These are phyloP conservation scores for Pterophyllum scalare DNA, from an alignment of 2,113 vertebrate genomes.

Conservation along the genomic window DNA sequence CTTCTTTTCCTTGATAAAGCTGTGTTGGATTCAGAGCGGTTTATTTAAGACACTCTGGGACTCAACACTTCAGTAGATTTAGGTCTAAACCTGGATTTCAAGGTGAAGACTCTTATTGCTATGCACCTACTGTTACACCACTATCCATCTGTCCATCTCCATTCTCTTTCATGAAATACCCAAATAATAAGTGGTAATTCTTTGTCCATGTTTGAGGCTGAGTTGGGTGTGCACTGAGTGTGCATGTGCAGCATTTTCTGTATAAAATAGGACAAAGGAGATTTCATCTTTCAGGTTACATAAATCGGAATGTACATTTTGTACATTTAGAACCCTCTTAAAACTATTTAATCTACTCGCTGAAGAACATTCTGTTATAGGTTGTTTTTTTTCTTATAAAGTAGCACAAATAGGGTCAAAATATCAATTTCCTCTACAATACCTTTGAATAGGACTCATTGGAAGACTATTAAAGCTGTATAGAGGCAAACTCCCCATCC, in stretches of 20 bases:
- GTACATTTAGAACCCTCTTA: not conserved
- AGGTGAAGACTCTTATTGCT: constrained; percentile 60
- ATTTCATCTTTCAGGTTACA: not conserved
- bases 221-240: not conserved
- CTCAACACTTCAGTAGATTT: constrained; percentile 56
- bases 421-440: constrained; percentile 12
- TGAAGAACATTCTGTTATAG: not conserved
- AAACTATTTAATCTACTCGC: not conserved
- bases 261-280: not conserved
- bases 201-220: not conserved
- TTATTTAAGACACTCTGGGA: constrained; percentile 64
- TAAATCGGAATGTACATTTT: not conserved
- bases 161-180: constrained; percentile 46
- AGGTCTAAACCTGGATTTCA: constrained; percentile 64
- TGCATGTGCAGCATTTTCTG: not conserved
- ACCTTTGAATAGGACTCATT: constrained; percentile 21
- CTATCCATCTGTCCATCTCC: constrained; percentile 55
- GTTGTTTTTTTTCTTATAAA: not conserved
- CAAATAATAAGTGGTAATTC: constrained; percentile 31
- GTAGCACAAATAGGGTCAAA: not conserved
- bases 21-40: constrained; percentile 37
- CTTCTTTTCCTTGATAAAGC: constrained; percentile 32
- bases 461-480: constrained; percentile 53
- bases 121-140: constrained; percentile 45
- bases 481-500: constrained; percentile 43